A percentile compares a stretch with the other conserved stretches of the same genome.
phyloP scores from a whole-genome alignment of 2,888 invertebrate species.

The Chalcosyrphus nemorum region DNA sequence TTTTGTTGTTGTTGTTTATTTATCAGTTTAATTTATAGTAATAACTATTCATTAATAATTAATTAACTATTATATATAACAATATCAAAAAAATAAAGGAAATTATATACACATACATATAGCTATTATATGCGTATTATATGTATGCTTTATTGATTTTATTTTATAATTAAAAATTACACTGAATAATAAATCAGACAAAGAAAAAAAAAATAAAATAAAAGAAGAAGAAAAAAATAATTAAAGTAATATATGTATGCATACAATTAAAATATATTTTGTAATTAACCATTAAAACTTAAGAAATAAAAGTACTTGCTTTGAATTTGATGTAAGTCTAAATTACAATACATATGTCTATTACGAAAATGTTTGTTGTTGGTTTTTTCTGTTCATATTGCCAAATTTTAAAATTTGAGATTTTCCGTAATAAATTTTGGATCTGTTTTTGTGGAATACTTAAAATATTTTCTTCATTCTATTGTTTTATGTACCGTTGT shows the following conservation, averaged over 20 bases:
- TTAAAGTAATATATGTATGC: slow-evolving; percentile 14
- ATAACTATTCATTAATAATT: slow-evolving; percentile 60
- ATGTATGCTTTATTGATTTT: slow-evolving; percentile 21
- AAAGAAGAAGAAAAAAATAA: slow-evolving; percentile 28
- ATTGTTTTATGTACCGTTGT: too few species aligned
- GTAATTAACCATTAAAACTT: slow-evolving; percentile 39
- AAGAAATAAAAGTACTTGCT: slow-evolving; percentile 45
- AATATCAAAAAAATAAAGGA: slow-evolving; percentile 70
- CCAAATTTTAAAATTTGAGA: too few species aligned
- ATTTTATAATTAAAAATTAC: slow-evolving; percentile 23
- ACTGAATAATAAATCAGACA: slow-evolving; percentile 47
- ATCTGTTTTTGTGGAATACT: slow-evolving; percentile 59
- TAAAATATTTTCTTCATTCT: slow-evolving; percentile 22
- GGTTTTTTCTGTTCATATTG: too few species aligned
- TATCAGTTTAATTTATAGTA: slow-evolving; percentile 69
- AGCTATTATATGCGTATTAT: slow-evolving; percentile 12
- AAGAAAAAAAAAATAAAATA: slow-evolving; percentile 13
- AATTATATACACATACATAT: slow-evolving; percentile 46
- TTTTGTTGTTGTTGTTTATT: slow-evolving; percentile 60
- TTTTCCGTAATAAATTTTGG: too few species aligned
- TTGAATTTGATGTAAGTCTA: slow-evolving; percentile 35
- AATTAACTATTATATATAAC: slow-evolving; percentile 66
- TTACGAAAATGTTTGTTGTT: background rate
- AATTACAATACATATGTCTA: slow-evolving; percentile 26
- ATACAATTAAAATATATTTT: slow-evolving; percentile 9